phyloP scores from a whole-genome alignment of 2,797 vertebrate species.

The Myotis planiceps region DNA sequence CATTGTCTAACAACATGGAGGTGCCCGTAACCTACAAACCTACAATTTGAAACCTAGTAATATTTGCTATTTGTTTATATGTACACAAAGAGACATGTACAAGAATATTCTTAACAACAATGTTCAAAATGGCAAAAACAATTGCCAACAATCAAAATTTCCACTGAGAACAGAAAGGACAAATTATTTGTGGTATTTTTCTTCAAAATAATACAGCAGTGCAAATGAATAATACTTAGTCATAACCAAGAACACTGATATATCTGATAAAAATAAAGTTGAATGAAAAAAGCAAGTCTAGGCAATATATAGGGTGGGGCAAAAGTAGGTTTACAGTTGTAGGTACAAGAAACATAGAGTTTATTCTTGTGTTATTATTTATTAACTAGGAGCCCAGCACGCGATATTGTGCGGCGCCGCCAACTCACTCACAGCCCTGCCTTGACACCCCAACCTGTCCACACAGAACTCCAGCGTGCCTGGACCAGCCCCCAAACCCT shows the following conservation, averaged over 20 bases:
- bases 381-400: too few species aligned
- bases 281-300: neutral
- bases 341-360: too few species aligned
- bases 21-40: neutral
- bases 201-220: neutral
- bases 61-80: neutral
- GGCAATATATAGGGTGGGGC: neutral
- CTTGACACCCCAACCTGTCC: too few species aligned
- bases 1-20: neutral
- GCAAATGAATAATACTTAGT: neutral
- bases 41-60: neutral
- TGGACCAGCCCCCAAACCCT: too few species aligned
- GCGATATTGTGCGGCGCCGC: too few species aligned
- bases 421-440: too few species aligned
- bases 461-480: too few species aligned
- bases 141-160: neutral
- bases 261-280: neutral
- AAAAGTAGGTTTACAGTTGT: neutral
- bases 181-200: neutral
- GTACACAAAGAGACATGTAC: neutral
- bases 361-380: too few species aligned
- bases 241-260: neutral
- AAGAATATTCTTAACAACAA: neutral
- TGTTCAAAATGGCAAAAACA: neutral
- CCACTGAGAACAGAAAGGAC: neutral